phyloP scores from a whole-genome alignment of 2,888 invertebrate species.

The Tigriopus californicus region DNA sequence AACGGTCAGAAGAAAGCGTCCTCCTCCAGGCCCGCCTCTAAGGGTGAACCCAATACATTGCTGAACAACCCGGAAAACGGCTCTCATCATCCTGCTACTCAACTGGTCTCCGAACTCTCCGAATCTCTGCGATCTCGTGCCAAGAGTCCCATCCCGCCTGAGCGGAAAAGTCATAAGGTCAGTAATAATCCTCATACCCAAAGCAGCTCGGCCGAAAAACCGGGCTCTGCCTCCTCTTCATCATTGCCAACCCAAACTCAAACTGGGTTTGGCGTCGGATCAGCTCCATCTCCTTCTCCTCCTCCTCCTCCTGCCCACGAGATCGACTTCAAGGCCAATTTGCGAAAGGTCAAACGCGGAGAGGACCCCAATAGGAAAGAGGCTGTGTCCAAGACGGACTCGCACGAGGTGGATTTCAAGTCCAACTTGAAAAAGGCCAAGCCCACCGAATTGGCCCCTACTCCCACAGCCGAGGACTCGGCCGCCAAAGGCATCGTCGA shows the following conservation, averaged over 20 bases:
- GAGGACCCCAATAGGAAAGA: slow-evolving; percentile 17
- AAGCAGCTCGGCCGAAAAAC: not conserved
- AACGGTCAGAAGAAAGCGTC: too few relatives aligned
- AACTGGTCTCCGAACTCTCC: slow-evolving; percentile 62
- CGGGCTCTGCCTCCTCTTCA: not conserved
- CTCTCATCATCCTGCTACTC: slow-evolving; percentile 40
- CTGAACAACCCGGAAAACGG: too few relatives aligned
- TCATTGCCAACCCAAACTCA: not conserved
- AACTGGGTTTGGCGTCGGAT: not conserved
- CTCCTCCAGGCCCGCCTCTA: too few relatives aligned
- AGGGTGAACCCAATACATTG: too few relatives aligned
- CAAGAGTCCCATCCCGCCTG: not conserved
- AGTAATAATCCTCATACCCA: slow-evolving; percentile 13
- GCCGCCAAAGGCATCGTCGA: slow-evolving; percentile 44
- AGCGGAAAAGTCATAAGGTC: slow-evolving; percentile 16
- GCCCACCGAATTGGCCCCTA: slow-evolving; percentile 10
- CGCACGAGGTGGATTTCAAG: slow-evolving; percentile 21
- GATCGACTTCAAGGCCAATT: slow-evolving; percentile 33
- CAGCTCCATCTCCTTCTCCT: not conserved
- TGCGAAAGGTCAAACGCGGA: slow-evolving; percentile 29
- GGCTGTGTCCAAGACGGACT: slow-evolving; percentile 16
- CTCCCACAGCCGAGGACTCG: not conserved
- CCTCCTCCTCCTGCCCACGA: not conserved
- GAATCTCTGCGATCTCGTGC: slow-evolving; percentile 55
- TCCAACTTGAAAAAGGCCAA: slow-evolving; percentile 22